Percentiles rank a stretch among this genome's conserved stretches.
Conservation (phyloP, 2,113 vertebrate species). For the Hymenochirus boettgeri region DNA sequence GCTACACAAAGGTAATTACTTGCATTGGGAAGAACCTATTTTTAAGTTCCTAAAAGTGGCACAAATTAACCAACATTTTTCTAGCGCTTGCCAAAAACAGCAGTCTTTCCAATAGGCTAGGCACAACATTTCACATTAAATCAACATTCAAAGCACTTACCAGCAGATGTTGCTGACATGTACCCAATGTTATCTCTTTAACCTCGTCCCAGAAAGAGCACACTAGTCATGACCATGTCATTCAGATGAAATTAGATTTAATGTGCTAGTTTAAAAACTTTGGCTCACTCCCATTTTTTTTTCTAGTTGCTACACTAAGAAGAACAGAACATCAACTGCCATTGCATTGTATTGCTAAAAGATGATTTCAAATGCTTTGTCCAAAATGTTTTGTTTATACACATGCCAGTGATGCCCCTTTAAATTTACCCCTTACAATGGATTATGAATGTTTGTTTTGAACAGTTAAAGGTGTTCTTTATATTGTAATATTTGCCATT, state of each 20-base stretch:
- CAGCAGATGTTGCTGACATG: slow-evolving; percentile 78
- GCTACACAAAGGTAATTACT: too few relatives aligned
- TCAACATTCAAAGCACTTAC: slow-evolving; percentile 66
- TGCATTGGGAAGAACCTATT: too few relatives aligned
- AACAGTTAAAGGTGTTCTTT: too few relatives aligned
- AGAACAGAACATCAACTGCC: too few relatives aligned
- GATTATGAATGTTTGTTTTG: too few relatives aligned
- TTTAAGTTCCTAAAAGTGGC: slow-evolving; percentile 28
- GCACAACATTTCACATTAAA: slow-evolving; percentile 83
- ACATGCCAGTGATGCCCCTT: too few relatives aligned
- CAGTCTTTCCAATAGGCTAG: slow-evolving; percentile 68
- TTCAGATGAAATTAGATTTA: slow-evolving; percentile 75
- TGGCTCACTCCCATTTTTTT: not conserved
- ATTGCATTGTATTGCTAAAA: too few relatives aligned
- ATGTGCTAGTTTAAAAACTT: slow-evolving; percentile 55
- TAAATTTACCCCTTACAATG: too few relatives aligned
- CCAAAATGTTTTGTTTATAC: too few relatives aligned
- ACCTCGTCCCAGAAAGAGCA: slow-evolving; percentile 73
- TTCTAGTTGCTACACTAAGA: not conserved
- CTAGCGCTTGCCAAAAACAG: slow-evolving; percentile 63
- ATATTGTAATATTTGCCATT: too few relatives aligned
- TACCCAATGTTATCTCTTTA: slow-evolving; percentile 90
- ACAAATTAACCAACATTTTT: slow-evolving; percentile 60
- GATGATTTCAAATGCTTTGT: too few relatives aligned
- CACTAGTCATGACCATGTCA: slow-evolving; percentile 76